phyloP scores from a whole-genome alignment of 2,797 vertebrate species.

The Cichlasoma orientale region DNA sequence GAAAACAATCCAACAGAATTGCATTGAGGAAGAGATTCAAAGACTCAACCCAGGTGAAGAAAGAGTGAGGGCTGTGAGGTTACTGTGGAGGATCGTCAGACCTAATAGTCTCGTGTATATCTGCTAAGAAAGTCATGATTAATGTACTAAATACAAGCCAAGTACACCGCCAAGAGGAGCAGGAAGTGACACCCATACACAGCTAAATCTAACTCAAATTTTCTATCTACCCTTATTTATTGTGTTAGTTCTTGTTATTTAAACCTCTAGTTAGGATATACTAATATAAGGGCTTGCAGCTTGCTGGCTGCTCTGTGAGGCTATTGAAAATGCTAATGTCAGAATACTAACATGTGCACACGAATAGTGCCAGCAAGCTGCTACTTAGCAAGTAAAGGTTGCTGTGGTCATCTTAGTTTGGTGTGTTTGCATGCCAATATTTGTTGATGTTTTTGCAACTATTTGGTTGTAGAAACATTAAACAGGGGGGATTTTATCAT shows the following conservation, averaged over 20 bases:
- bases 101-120: not conserved
- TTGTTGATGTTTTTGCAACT: too few relatives aligned
- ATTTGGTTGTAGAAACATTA: too few relatives aligned
- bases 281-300: not conserved
- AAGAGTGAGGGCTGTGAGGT: not conserved
- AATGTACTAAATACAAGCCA: not conserved
- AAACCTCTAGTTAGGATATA: not conserved
- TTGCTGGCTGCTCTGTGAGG: not conserved
- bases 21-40: conserved; percentile 9
- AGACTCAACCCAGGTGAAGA: conserved; percentile 42
- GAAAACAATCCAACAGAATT: conserved; percentile 72
- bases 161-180: not conserved
- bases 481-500: too few relatives aligned
- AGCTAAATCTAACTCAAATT: not conserved
- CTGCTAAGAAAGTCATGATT: not conserved
- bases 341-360: not conserved
- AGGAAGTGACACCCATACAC: not conserved
- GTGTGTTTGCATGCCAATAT: too few relatives aligned
- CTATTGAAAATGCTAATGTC: not conserved
- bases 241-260: too few relatives aligned
- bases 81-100: not conserved
- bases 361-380: not conserved
- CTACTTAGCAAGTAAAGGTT: not conserved
- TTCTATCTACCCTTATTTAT: too few relatives aligned
- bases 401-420: too few relatives aligned